These are phyloP conservation scores for Carcinoscorpius rotundicauda DNA, from an alignment of 1,140 invertebrate genomes.

Conservation along the genomic window DNA sequence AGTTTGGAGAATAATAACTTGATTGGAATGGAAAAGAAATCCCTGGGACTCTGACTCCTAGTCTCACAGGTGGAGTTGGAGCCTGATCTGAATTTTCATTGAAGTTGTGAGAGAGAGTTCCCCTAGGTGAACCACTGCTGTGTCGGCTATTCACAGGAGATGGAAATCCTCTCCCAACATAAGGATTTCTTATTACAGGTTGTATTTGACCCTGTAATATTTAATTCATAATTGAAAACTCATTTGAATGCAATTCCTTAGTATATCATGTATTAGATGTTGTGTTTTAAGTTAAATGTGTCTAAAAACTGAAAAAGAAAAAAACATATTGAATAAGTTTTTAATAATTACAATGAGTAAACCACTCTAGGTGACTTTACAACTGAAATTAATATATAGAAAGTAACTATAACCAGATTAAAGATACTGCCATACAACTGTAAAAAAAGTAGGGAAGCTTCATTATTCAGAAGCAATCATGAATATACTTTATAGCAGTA, in stretches of 20 bases:
- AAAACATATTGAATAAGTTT: no score
- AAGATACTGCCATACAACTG: no score
- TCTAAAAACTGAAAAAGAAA: no score
- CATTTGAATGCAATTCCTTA: background rate
- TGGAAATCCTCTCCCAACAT: slow-evolving; percentile 1
- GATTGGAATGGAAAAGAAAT: background rate
- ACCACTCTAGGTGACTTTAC: no score
- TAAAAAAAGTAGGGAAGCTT: no score
- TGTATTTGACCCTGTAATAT: background rate
- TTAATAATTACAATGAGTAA: no score
- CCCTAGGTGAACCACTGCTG: slow-evolving; percentile 6
- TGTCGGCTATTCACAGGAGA: slow-evolving; percentile 9
- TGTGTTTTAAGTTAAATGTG: background rate
- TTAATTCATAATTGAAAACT: background rate
- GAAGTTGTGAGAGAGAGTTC: background rate
- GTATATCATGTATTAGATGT: background rate
- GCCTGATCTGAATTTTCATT: slow-evolving; percentile 4
- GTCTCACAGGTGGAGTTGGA: slow-evolving; percentile 17
- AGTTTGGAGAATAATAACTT: no score
- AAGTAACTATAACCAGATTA: no score
- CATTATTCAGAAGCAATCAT: no score
- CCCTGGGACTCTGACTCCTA: background rate
- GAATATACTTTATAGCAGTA: no score
- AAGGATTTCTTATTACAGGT: background rate
- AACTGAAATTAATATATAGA: no score